Conservation (phyloP, 1,140 invertebrate species). For the Metopolophium dirhodum region DNA sequence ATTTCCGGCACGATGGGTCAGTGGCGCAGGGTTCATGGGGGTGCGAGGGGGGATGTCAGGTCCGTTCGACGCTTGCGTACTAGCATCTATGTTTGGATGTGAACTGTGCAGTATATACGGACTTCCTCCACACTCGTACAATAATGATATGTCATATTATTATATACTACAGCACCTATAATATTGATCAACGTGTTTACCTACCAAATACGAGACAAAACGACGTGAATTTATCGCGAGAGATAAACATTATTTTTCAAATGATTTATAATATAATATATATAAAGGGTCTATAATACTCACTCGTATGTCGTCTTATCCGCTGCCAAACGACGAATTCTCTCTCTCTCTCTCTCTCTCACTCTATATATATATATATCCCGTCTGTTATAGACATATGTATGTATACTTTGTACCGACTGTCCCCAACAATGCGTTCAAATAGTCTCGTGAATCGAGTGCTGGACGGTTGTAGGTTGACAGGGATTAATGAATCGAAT, state of each 20-base stretch:
- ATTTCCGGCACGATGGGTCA: neutral
- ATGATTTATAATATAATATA: conserved; percentile 7
- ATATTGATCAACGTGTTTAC: neutral
- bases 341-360: neutral
- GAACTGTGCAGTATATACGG: neutral
- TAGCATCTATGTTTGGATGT: neutral
- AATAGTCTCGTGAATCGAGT: conserved; percentile 3
- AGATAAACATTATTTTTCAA: neutral
- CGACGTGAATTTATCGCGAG: neutral
- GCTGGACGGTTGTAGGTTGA: conserved; percentile 7
- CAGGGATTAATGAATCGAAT: conserved; percentile 30
- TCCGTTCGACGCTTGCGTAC: neutral
- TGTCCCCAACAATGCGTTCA: neutral
- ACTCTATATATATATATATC: neutral
- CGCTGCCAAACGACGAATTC: neutral
- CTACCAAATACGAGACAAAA: neutral
- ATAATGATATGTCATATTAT: conserved; percentile 17
- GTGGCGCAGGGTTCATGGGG: neutral
- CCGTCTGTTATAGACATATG: too few relatives aligned
- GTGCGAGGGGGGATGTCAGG: neutral
- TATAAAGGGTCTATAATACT: neutral
- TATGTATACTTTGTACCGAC: neutral
- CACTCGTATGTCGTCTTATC: neutral
- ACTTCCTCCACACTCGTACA: neutral
- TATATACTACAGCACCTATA: neutral